These are phyloP conservation scores for Siderastrea radians DNA, from an alignment of 92 coral and sea anemone genomes.

Conservation along the genomic window DNA sequence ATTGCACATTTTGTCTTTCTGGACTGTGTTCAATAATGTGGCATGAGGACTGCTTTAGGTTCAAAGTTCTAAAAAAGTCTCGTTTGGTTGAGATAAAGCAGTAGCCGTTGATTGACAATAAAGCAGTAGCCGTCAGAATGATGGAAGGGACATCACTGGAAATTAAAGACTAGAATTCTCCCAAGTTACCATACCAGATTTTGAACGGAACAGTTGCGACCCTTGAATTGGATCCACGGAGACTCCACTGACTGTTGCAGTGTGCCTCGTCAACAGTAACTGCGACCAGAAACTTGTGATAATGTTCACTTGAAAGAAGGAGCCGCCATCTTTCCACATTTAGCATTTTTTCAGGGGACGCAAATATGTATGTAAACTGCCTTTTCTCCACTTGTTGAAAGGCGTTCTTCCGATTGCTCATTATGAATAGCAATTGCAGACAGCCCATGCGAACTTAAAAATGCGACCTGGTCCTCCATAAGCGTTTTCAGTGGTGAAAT, in stretches of 20 bases:
- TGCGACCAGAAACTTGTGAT: constrained; percentile 58
- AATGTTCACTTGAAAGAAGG: constrained; percentile 50
- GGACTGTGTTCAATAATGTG: constrained; percentile 62
- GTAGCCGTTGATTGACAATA: constrained; percentile 72
- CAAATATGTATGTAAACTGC: constrained; percentile 51
- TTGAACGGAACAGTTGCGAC: constrained; percentile 56
- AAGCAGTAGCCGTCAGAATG: constrained; percentile 65
- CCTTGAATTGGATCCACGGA: constrained; percentile 39
- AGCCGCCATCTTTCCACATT: constrained; percentile 63
- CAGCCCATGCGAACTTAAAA: constrained; percentile 53
- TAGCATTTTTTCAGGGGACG: constrained; percentile 68
- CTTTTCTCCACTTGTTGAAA: constrained; percentile 58
- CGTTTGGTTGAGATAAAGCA: constrained; percentile 61
- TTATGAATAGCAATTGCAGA: constrained; percentile 75
- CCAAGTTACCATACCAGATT: constrained; percentile 76
- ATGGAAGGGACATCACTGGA: constrained; percentile 56
- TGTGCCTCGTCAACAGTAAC: constrained; percentile 85
- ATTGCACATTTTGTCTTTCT: constrained; percentile 57
- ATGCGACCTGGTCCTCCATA: constrained; percentile 75
- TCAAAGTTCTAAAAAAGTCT: constrained; percentile 52
- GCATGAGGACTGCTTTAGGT: constrained; percentile 37
- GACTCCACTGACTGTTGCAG: constrained; percentile 76
- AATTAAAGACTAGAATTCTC: constrained; percentile 63
- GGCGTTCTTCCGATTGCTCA: constrained; percentile 56
- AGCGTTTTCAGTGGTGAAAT: constrained; percentile 67